Evolutionary conservation across 2,888 invertebrate species (phyloP).

Genomic region (Dioctria linearis): DNA sequence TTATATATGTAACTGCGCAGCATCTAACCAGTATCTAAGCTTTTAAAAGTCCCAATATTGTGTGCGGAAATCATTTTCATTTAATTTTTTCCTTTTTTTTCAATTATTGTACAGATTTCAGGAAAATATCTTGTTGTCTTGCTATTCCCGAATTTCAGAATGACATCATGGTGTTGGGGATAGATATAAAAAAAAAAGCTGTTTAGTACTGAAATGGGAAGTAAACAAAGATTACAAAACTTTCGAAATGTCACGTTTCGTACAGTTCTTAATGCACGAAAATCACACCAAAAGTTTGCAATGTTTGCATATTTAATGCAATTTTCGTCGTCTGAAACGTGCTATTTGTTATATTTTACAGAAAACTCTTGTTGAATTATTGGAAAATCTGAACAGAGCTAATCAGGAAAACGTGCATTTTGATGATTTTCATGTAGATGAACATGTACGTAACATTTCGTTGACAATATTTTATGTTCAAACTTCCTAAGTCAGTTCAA

Average conservation of each 20-base stretch:
- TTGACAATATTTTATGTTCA: too few relatives aligned
- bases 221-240: slow-evolving; percentile 57
- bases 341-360: slow-evolving; percentile 23
- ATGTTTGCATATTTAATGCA: slow-evolving; percentile 58
- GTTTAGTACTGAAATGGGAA: slow-evolving; percentile 51
- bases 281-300: slow-evolving; percentile 51
- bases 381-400: background rate
- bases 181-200: slow-evolving; percentile 14
- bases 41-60: too few relatives aligned
- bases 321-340: slow-evolving; percentile 43
- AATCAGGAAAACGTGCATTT: slow-evolving; percentile 39
- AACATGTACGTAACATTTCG: too few relatives aligned
- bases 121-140: too few relatives aligned
- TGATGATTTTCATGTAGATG: background rate
- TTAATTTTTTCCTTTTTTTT: too few relatives aligned
- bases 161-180: too few relatives aligned
- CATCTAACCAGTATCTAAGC: too few relatives aligned
- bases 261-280: slow-evolving; percentile 50
- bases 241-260: slow-evolving; percentile 55
- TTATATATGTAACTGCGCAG: too few relatives aligned
- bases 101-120: too few relatives aligned
- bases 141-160: too few relatives aligned
- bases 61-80: too few relatives aligned
- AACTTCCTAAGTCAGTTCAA: too few relatives aligned
- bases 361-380: slow-evolving; percentile 24